Conservation (phyloP, 2,797 vertebrate genomes). For the Lacerta agilis region DNA sequence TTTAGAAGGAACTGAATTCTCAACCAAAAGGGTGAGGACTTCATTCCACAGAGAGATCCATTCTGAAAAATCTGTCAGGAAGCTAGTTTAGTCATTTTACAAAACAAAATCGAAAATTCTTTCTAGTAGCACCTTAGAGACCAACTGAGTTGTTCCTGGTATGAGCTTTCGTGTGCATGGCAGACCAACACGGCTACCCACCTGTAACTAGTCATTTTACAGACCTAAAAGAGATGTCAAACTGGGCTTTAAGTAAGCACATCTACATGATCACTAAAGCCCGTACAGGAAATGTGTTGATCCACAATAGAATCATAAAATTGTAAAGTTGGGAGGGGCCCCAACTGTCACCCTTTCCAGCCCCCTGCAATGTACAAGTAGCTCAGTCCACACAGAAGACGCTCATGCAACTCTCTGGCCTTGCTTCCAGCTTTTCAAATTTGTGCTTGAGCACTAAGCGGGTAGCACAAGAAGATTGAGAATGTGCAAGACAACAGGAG, state of each 20-base stretch:
- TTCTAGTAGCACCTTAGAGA: too few species aligned
- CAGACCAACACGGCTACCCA: too few species aligned
- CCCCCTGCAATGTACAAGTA: too few species aligned
- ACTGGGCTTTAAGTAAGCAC: not conserved
- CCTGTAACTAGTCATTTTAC: not conserved
- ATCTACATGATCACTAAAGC: not conserved
- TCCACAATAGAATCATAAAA: not conserved
- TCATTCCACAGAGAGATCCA: not conserved
- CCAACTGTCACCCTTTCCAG: too few species aligned
- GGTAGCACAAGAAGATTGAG: not conserved
- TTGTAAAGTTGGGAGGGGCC: too few species aligned
- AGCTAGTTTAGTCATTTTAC: not conserved
- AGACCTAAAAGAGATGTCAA: not conserved
- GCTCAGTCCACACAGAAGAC: not conserved
- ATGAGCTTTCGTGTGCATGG: too few species aligned
- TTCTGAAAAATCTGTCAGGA: not conserved
- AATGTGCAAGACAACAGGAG: not conserved
- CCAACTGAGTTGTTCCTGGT: too few species aligned
- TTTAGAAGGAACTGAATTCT: conserved; percentile 1
- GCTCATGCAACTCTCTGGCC: too few species aligned
- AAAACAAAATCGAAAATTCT: too few species aligned
- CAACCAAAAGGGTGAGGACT: not conserved
- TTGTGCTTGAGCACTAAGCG: not conserved
- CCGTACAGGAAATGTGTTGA: not conserved
- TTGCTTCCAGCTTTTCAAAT: not conserved